Percentiles rank a stretch among this genome's conserved stretches.
These are phyloP conservation scores for Meandrusa payeni DNA, from an alignment of 2,888 invertebrate species.

Conservation along the genomic window DNA sequence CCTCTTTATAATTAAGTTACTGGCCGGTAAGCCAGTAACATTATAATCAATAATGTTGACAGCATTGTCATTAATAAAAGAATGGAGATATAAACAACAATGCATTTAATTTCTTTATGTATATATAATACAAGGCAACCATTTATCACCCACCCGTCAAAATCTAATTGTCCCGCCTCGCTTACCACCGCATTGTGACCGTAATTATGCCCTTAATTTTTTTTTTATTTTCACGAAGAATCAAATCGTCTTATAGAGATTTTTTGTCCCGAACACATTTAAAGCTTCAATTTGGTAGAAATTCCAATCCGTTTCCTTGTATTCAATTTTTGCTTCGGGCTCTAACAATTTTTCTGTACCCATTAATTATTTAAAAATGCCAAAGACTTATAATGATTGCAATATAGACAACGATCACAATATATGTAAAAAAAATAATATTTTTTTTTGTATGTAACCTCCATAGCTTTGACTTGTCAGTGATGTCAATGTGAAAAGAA, in stretches of 20 bases:
- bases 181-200: constrained; percentile 74
- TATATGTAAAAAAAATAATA: too few species aligned
- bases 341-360: constrained; percentile 24
- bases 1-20: too few species aligned
- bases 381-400: not conserved
- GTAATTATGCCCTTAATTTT: constrained; percentile 77
- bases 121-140: constrained; percentile 63
- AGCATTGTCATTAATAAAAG: too few species aligned
- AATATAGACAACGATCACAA: not conserved
- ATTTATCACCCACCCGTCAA: constrained; percentile 78
- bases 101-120: too few species aligned
- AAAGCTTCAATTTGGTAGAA: constrained; percentile 58
- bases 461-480: too few species aligned
- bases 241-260: constrained; percentile 60
- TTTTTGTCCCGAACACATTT: constrained; percentile 53
- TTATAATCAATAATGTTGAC: too few species aligned
- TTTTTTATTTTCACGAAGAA: constrained; percentile 47
- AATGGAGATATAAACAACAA: too few species aligned
- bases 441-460: too few species aligned
- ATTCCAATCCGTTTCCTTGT: constrained; percentile 55
- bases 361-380: constrained; percentile 26
- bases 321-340: constrained; percentile 22
- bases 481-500: too few species aligned
- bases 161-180: constrained; percentile 78
- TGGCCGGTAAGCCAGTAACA: too few species aligned